Evolutionary conservation across 2,888 invertebrate species (phyloP), one percentile per base, ranked within the genome.

Genomic region (Scelioninae gen. 2): DNA sequence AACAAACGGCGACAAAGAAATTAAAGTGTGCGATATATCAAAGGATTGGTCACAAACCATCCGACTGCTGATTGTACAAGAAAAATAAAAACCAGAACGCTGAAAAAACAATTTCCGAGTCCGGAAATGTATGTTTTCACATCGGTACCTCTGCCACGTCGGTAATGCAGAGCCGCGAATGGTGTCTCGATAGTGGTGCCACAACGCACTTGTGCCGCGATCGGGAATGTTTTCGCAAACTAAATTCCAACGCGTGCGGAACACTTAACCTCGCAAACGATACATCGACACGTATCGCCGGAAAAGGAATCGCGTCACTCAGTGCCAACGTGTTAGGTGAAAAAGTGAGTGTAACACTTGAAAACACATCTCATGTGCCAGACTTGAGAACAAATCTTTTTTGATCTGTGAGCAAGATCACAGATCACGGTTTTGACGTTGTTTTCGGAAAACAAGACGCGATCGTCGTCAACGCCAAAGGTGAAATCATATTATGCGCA

Each of bases 151-250:
- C n/a, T n/a, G n/a, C n/a, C n/a, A n/a, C n/a, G n/a, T n/a, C n/a
- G n/a, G n/a, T n/a, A n/a, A n/a, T n/a, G n/a, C n/a, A n/a, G n/a
- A n/a, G n/a, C n/a, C n/a, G n/a, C n/a, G n/a, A n/a, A n/a, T 35
- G 35, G 35, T 35, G 35, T 35, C 35, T 35, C 35, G 35, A 35
- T 11, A 35, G 35, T 10, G 35, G 35, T 35, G 35, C 35, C 5
- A 35, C 35, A 3, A 10, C 35, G 11, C 35, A 35, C 10, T 35
- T 35, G 4, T 35, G 35, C 10, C 2, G 10, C 5, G 10, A 35
- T 35, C 4, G 4, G 4, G 2, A 35, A n/a, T 6, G 35, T 35
- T 35, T 9, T 35, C 11, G 35, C 10, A n/a, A n/a, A n/a, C n/a
- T n/a, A n/a, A n/a, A n/a, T n/a, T n/a, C n/a, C n/a, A n/a, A n/a